phyloP scores from a whole-genome alignment of 2,797 vertebrate genomes.

The Pygocentrus nattereri region DNA sequence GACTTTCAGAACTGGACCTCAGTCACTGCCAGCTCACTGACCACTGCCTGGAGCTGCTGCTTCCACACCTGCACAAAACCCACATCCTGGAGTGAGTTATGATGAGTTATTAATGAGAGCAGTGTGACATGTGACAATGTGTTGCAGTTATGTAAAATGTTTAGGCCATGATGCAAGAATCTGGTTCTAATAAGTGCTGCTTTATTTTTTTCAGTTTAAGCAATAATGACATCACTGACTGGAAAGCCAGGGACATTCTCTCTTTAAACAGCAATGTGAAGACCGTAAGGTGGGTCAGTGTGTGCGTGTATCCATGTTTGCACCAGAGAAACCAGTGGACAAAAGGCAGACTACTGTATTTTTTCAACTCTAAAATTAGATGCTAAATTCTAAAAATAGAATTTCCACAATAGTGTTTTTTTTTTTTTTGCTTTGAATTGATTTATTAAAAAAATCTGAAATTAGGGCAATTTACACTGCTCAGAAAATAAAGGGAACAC shows the following conservation, averaged over 20 bases:
- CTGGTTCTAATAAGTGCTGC: not conserved
- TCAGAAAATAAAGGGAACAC: too few species aligned
- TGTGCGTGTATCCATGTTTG: too few species aligned
- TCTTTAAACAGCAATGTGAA: constrained; percentile 44
- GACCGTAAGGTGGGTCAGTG: constrained; percentile 60
- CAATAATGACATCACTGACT: constrained; percentile 64
- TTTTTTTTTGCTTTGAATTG: too few species aligned
- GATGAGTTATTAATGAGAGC: not conserved
- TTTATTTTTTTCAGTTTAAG: constrained; percentile 59
- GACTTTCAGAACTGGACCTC: constrained; percentile 68
- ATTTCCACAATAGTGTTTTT: too few species aligned
- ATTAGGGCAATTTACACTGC: too few species aligned
- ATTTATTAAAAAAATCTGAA: too few species aligned
- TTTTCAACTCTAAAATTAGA: too few species aligned
- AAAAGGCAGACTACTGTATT: too few species aligned
- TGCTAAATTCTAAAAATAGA: too few species aligned
- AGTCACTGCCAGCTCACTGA: constrained; percentile 70
- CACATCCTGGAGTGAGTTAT: constrained; percentile 69
- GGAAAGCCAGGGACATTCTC: constrained; percentile 40
- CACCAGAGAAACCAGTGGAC: too few species aligned
- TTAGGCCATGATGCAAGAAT: not conserved
- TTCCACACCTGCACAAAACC: constrained; percentile 67
- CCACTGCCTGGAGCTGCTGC: constrained; percentile 57
- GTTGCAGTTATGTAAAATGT: too few species aligned
- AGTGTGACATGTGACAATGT: not conserved